A percentile compares a stretch with the other conserved stretches of the same genome.
Conservation (phyloP, 2,888 invertebrate species). For the Onchidella celtica region DNA sequence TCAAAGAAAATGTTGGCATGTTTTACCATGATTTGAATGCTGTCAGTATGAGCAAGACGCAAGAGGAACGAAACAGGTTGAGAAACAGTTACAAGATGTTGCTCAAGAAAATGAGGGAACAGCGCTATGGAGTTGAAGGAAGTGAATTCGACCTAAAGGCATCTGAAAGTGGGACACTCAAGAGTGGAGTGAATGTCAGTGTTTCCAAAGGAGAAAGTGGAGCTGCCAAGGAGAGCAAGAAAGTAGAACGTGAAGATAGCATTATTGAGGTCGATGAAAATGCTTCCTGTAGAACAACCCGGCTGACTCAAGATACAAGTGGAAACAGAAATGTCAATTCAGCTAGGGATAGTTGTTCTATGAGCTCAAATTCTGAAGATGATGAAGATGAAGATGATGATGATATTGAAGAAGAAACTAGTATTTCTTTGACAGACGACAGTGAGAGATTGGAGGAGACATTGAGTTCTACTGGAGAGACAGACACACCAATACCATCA, state of each 20-base stretch:
- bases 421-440: too few species aligned
- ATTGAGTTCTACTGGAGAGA: too few species aligned
- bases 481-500: too few species aligned
- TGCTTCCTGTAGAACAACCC: background rate
- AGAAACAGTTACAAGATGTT: too few species aligned
- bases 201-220: background rate
- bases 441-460: too few species aligned
- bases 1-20: background rate
- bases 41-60: constrained; percentile 16
- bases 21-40: constrained; percentile 27
- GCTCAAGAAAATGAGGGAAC: too few species aligned
- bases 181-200: too few species aligned
- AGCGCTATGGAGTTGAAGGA: too few species aligned
- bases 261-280: background rate
- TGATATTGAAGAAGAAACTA: too few species aligned
- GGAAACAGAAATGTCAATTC: background rate
- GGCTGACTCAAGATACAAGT: background rate
- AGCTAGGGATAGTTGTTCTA: background rate
- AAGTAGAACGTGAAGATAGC: background rate
- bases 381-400: too few species aligned
- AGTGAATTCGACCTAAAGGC: too few species aligned
- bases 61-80: constrained; percentile 3
- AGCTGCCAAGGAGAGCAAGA: background rate
- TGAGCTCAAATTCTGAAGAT: background rate
- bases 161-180: too few species aligned